Evolutionary conservation across 2,113 vertebrate species (phyloP).

Genomic region (Garra rufa): DNA sequence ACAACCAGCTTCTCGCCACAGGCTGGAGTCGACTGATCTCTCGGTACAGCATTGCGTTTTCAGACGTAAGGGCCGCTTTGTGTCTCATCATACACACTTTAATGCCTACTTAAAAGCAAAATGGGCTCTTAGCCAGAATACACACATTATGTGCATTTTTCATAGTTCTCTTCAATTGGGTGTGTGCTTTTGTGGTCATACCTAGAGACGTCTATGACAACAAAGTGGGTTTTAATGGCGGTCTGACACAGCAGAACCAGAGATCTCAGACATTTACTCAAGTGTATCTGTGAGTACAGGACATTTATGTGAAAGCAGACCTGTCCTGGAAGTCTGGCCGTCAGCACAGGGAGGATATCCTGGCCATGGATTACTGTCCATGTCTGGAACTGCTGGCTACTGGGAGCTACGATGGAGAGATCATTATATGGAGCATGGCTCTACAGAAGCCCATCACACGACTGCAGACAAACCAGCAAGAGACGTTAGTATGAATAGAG

Average conservation of each 20-base stretch:
- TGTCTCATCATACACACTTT: conserved; percentile 9
- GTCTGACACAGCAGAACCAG: conserved; percentile 12
- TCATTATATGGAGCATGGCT: conserved; percentile 65
- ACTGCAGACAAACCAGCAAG: conserved; percentile 50
- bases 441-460: conserved; percentile 55
- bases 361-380: conserved; percentile 58
- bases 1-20: conserved; percentile 69
- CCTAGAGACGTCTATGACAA: neutral
- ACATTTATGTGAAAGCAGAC: conserved; percentile 56
- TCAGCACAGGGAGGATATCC: conserved; percentile 60
- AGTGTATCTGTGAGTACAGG: conserved; percentile 49
- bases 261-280: conserved; percentile 8
- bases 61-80: conserved; percentile 62
- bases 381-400: conserved; percentile 64
- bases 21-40: conserved; percentile 72
- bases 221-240: conserved; percentile 19
- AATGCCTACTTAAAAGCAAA: conserved; percentile 39
- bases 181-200: conserved; percentile 22
- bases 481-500: conserved; percentile 33
- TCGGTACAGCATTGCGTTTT: conserved; percentile 66
- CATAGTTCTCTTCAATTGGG: neutral
- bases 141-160: conserved; percentile 30
- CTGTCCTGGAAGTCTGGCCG: conserved; percentile 62
- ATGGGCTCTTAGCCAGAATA: conserved; percentile 41
- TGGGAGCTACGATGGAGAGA: conserved; percentile 66